Conservation (phyloP, 2,888 invertebrate genomes). For the Lymantria dispar region DNA sequence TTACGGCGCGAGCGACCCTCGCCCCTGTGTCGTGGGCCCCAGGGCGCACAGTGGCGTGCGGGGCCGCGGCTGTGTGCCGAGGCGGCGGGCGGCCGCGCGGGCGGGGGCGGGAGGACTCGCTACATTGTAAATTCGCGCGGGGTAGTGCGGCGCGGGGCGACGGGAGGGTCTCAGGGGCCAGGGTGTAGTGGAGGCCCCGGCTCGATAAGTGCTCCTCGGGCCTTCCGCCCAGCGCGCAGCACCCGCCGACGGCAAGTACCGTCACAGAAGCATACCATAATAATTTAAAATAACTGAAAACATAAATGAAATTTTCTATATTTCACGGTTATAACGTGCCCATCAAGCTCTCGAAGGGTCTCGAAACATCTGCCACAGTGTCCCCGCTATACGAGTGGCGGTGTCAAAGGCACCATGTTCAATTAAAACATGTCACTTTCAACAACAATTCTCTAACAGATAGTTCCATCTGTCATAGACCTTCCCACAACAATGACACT, state of each 20-base stretch:
- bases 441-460: no score
- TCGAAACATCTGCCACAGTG: no score
- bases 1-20: neutral
- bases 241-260: conserved; percentile 7
- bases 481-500: no score
- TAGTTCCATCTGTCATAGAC: no score
- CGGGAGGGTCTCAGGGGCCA: conserved; percentile 13
- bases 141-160: conserved; percentile 33
- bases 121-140: conserved; percentile 74
- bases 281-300: no score
- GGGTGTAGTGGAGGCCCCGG: conserved; percentile 39
- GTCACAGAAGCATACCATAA: neutral
- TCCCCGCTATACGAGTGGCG: no score
- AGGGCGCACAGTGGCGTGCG: conserved; percentile 9
- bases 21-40: conserved; percentile 8
- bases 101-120: conserved; percentile 44
- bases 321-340: no score
- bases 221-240: conserved; percentile 19
- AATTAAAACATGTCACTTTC: no score
- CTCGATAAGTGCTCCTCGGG: conserved; percentile 53
- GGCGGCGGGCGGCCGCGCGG: conserved; percentile 30
- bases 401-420: no score
- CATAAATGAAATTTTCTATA: no score
- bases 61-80: conserved; percentile 12
- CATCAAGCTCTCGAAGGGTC: no score